These are phyloP conservation scores for Eudyptes chrysolophus DNA, from an alignment of 2,113 vertebrate genomes.

Conservation along the genomic window DNA sequence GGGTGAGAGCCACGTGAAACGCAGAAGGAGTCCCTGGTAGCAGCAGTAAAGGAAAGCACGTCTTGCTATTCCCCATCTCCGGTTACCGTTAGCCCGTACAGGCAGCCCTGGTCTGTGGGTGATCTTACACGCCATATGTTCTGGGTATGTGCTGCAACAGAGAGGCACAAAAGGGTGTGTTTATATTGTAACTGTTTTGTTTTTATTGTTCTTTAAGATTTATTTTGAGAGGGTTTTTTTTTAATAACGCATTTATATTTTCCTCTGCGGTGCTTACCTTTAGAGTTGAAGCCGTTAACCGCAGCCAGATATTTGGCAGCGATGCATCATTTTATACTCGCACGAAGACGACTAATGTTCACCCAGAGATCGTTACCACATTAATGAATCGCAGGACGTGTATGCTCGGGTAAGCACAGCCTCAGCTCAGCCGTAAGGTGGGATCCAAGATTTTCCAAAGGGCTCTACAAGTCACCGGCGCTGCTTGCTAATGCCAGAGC, in stretches of 20 bases:
- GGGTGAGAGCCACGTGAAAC: background rate
- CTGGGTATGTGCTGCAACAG: background rate
- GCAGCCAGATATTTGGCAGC: background rate
- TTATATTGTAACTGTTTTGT: background rate
- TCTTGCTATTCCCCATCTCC: background rate
- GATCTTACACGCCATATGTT: background rate
- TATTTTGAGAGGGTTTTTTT: background rate
- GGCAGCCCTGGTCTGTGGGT: background rate
- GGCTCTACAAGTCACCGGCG: background rate
- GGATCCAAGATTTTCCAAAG: background rate
- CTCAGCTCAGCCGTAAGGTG: background rate
- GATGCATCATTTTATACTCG: background rate
- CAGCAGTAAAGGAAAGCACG: background rate
- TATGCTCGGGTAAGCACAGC: background rate
- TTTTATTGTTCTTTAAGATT: background rate
- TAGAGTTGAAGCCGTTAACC: background rate
- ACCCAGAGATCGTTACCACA: background rate
- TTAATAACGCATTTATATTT: background rate
- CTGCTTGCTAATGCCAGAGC: too few relatives aligned
- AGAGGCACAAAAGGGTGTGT: background rate
- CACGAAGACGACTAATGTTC: background rate
- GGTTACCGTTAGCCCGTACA: background rate
- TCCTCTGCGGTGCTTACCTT: background rate
- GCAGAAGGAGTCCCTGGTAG: background rate
- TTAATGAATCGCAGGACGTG: background rate